These are phyloP conservation scores for Drosophila prosaltans DNA, from an alignment of 1,140 invertebrate genomes.

Conservation along the genomic window DNA sequence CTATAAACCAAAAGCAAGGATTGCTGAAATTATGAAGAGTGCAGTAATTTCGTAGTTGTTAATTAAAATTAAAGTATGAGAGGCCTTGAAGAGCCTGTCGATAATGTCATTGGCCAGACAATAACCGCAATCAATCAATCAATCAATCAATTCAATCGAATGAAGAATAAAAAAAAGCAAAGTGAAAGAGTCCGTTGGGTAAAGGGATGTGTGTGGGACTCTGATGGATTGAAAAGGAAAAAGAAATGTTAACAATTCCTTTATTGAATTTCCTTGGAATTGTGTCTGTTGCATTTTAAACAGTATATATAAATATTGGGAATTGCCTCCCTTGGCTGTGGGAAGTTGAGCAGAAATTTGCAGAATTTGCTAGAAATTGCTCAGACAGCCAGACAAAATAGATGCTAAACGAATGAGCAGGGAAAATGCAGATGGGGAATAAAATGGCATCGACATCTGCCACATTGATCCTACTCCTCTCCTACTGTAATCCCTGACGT, in stretches of 20 bases:
- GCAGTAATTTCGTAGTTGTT: background rate
- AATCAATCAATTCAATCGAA: slow-evolving; percentile 4
- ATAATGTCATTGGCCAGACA: slow-evolving; percentile 11
- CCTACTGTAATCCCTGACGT: slow-evolving; percentile 9
- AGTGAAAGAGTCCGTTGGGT: slow-evolving; percentile 18
- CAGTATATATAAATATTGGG: background rate
- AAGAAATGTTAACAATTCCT: slow-evolving; percentile 48
- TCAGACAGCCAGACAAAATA: background rate
- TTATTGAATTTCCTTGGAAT: slow-evolving; percentile 46
- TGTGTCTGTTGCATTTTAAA: slow-evolving; percentile 44
- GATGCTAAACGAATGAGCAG: background rate
- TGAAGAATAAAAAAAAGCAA: background rate
- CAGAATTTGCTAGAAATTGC: no score
- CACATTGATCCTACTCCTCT: no score
- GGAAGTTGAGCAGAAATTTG: no score
- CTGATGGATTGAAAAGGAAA: slow-evolving; percentile 35
- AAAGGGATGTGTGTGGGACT: slow-evolving; percentile 16
- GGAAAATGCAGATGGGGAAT: background rate
- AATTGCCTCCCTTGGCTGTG: no score
- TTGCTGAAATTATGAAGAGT: no score
- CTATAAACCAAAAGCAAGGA: no score
- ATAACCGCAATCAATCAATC: slow-evolving; percentile 13
- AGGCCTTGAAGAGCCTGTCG: background rate
- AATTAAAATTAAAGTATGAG: slow-evolving; percentile 1
- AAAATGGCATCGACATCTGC: background rate